Evolutionary conservation across 92 coral and sea anemone genomes (phyloP).

Genomic region (Phymanthus crucifer): DNA sequence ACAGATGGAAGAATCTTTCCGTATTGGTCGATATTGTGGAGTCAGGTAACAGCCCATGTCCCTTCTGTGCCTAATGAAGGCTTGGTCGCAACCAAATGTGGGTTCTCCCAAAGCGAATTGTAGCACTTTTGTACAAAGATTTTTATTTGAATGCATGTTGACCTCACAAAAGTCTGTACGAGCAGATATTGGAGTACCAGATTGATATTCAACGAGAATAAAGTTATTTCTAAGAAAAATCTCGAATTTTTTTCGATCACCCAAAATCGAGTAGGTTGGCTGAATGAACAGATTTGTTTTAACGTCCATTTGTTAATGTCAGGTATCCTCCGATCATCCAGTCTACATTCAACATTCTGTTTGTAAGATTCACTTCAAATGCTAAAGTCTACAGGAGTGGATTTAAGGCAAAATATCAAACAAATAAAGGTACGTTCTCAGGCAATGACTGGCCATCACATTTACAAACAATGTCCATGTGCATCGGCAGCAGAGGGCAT

Average conservation of each 20-base stretch:
- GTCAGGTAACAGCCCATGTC: background rate
- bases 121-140: too few species aligned
- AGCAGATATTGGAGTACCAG: too few species aligned
- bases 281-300: background rate
- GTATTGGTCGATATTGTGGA: slow-evolving; percentile 56
- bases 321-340: slow-evolving; percentile 29
- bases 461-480: too few species aligned
- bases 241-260: background rate
- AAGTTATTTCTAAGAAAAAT: too few species aligned
- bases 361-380: slow-evolving; percentile 36
- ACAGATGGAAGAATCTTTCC: background rate
- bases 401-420: slow-evolving; percentile 28
- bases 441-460: background rate
- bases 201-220: too few species aligned
- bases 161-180: too few species aligned
- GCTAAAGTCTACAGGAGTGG: slow-evolving; percentile 18
- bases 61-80: too few species aligned
- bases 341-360: slow-evolving; percentile 25
- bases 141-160: too few species aligned
- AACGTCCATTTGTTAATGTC: background rate
- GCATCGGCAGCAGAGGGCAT: too few species aligned
- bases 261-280: background rate
- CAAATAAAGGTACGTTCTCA: slow-evolving; percentile 38
- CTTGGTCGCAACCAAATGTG: background rate
- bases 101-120: too few species aligned